Evolutionary conservation across 2,888 invertebrate genomes (phyloP).

Genomic region (Serrognathus titanus): DNA sequence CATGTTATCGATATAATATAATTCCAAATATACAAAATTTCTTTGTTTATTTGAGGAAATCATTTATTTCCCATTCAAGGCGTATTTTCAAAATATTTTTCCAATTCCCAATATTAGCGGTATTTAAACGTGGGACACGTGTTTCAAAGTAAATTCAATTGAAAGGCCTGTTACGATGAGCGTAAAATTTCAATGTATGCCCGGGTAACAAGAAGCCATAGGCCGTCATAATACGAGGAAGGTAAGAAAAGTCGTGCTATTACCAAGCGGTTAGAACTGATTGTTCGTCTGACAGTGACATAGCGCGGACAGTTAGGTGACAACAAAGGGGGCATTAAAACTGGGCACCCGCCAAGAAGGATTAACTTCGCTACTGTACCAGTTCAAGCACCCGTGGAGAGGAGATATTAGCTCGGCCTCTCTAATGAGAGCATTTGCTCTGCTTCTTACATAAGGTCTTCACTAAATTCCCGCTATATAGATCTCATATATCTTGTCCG

Average conservation of each 20-base stretch:
- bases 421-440: conserved; percentile 28
- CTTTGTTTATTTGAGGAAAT: too few species aligned
- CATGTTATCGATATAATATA: too few species aligned
- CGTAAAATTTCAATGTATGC: conserved; percentile 12
- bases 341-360: conserved; percentile 26
- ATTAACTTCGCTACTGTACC: conserved; percentile 30
- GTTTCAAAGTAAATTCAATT: not conserved
- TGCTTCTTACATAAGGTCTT: conserved; percentile 16
- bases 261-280: conserved; percentile 24
- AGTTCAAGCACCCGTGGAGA: conserved; percentile 20
- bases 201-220: conserved; percentile 13
- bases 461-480: not conserved
- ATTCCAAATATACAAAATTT: too few species aligned
- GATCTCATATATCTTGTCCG: conserved; percentile 10
- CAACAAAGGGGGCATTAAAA: conserved; percentile 34
- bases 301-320: conserved; percentile 36
- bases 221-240: conserved; percentile 14
- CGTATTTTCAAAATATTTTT: too few species aligned
- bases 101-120: too few species aligned
- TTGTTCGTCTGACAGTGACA: conserved; percentile 35
- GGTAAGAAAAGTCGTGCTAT: conserved; percentile 20
- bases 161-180: not conserved
- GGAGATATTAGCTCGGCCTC: conserved; percentile 13
- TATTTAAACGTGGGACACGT: too few species aligned
- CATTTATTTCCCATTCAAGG: too few species aligned